Conservation (phyloP, 2,113 vertebrate species). For the Channa argus region DNA sequence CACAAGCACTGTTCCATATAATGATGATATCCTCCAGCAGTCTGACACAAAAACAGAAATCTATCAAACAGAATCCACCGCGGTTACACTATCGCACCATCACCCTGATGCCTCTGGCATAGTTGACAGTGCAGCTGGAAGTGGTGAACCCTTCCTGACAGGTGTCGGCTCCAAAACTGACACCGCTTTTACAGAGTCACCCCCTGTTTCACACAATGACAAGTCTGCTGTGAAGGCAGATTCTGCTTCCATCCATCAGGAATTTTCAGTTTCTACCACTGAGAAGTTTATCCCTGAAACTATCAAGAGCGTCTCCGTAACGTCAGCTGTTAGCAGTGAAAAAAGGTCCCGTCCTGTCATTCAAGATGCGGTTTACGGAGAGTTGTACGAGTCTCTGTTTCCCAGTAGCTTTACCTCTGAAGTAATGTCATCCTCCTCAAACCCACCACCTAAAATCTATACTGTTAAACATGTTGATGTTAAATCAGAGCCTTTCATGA, state of each 20-base stretch:
- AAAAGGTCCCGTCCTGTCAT: neutral
- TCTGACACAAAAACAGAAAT: neutral
- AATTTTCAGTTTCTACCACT: neutral
- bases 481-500: conserved; percentile 1
- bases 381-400: conserved; percentile 56
- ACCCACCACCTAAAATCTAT: neutral
- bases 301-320: neutral
- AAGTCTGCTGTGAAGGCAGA: neutral
- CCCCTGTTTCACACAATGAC: neutral
- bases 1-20: neutral
- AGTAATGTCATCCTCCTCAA: neutral
- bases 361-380: conserved; percentile 25
- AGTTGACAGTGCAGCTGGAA: neutral
- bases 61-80: neutral
- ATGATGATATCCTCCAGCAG: neutral
- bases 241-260: neutral
- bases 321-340: neutral
- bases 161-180: neutral
- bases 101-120: neutral
- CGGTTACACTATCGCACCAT: neutral
- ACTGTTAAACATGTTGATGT: neutral
- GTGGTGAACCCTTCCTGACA: neutral
- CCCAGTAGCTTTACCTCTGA: conserved; percentile 46
- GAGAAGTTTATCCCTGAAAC: neutral
- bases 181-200: neutral